Evolutionary conservation across 2,797 vertebrate species (phyloP), one percentile per base, ranked within the genome.

Genomic region (Ciconia nigra): DNA sequence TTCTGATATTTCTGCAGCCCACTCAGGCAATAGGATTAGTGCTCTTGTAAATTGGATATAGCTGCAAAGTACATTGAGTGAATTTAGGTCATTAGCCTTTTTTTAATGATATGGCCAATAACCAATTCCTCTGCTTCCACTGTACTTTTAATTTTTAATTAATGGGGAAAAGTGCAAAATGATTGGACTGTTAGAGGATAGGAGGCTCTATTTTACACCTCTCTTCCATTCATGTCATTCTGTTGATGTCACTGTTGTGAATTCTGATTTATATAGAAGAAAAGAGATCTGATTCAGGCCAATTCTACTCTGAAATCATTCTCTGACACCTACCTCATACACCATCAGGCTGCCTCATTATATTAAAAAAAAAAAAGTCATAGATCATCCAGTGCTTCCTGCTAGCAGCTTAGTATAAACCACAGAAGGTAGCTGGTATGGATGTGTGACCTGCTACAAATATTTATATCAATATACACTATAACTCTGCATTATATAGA

Each of bases 211-310:
- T 74, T 97, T 86, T 89, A 61, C 55, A 94, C 89, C 79, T 93
- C 82, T 94, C 85, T 96, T 92, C 84, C 91, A 90, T 96, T 95
- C 92, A 73, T 96, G 87, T 95, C 92, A 91, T 96, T 88, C 87
- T 94, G 97, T 97, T 96, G 91, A 95, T 92, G 95, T 96, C 91
- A 96, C 92, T 96, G 92, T 93, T 94, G 91, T 97, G 84, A 94
- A 92, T 94, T 92, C 87, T 79, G 66, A 88, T 92, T 86, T 93
- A 57, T 89, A 83, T 61, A 77, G 78, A 67, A 93, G 37, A 72
- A 76, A 89, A 87, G 81, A 87, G 84, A 83, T 87, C 65, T 15
- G 10, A 81, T 90, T 94, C 62, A 55, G 82, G 79, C 69, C 90
- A 58, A 15, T 89, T 95, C 57, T 92, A 55, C 39, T 90, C 78